Base-by-base conservation (phyloP, 2,888 invertebrate species). In the Phragmatobia fuliginosa region DNA sequence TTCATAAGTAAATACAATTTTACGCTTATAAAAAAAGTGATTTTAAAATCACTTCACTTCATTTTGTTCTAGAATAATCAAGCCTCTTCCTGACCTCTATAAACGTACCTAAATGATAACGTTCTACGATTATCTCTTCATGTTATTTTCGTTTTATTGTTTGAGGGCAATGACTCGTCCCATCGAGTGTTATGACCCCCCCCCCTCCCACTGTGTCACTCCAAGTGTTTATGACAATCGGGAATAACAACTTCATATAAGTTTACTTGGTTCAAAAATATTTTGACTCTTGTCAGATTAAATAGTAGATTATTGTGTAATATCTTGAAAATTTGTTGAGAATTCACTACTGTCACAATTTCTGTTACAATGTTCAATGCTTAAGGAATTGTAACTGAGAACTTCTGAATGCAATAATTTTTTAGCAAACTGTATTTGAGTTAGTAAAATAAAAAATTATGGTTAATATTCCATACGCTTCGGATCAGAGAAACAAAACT, bases 191-290 rank as follows among this genome's bases (percentile, higher is more conserved):
- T n/a, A n/a, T n/a, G n/a, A n/a, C n/a, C n/a, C n/a, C n/a, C n/a
- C n/a, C n/a, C n/a, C n/a, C n/a, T n/a, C n/a, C n/a, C n/a, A n/a
- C n/a, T n/a, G n/a, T n/a, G n/a, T n/a, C n/a, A n/a, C n/a, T 52
- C 11, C 5, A 52, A 52, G 52, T 52, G 52, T 52, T 52, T 52
- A 52, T 52, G 52, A 52, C 52, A 52, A 25, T 52, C 11, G 52
- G 52, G 11, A 38, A 65, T 49, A 28, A 25, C 65, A 65, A 65
- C n/a, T 65, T 56, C 25, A 25, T 52, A 16, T 38, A 33, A 32
- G 32, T 52, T 52, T 25, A 52, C 25, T 52, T 25, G 52, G 3
- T 3, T 52, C 25, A 52, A 25, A 52, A 25, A 52, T 25, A 52
- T 52, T 52, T 52, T 52, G 52, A 52, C 25, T 52, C 11, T 52